These are phyloP conservation scores for Amiota minor DNA, from an alignment of 2,888 invertebrate species.

Conservation along the genomic window DNA sequence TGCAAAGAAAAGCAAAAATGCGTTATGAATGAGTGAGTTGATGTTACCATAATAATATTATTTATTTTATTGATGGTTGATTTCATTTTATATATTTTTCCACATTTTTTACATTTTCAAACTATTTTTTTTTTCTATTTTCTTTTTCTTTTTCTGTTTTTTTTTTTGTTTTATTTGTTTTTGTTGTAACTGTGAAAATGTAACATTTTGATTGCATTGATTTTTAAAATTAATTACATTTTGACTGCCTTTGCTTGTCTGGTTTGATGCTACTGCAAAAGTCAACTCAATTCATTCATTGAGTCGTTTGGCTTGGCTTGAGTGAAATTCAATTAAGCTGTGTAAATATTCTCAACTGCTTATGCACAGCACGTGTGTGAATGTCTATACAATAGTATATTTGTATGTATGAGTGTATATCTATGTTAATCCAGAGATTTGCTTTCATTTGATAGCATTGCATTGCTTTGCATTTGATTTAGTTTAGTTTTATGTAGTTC, in stretches of 20 bases:
- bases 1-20: background rate
- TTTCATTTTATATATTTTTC: too few relatives aligned
- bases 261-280: background rate
- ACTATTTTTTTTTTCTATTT: too few relatives aligned
- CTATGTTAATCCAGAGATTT: conserved; percentile 10
- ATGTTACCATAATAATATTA: conserved; percentile 3
- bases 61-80: background rate
- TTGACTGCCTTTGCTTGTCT: conserved; percentile 1
- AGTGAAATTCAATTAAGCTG: conserved; percentile 27
- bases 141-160: too few relatives aligned
- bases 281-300: conserved; percentile 12
- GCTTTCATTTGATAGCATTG: conserved; percentile 9
- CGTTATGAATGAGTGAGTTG: background rate
- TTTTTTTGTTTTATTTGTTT: background rate
- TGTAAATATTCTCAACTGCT: conserved; percentile 11
- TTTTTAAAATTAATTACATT: conserved; percentile 26
- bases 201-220: conserved; percentile 16
- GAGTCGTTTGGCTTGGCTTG: background rate
- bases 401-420: background rate
- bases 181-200: background rate
- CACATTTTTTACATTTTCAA: too few relatives aligned
- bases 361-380: conserved; percentile 4
- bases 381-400: background rate
- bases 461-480: conserved; percentile 12
- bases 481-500: conserved; percentile 10